These are phyloP conservation scores for Xestia rhomboidea DNA, from an alignment of 2,888 invertebrate species.

Conservation along the genomic window DNA sequence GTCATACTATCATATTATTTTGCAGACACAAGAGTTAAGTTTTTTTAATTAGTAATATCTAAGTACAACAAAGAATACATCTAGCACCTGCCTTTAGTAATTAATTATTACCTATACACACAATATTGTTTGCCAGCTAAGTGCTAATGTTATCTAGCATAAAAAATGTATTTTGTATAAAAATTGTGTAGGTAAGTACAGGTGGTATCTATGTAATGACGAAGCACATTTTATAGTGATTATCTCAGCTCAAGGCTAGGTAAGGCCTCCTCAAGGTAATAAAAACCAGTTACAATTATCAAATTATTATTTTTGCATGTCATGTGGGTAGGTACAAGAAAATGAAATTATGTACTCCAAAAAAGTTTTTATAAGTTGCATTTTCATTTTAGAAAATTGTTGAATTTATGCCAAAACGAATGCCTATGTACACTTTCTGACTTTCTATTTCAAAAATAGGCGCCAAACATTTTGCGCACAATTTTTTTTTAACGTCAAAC, in stretches of 20 bases:
- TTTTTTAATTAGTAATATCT: background rate
- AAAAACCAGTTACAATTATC: constrained; percentile 11
- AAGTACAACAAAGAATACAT: constrained; percentile 12
- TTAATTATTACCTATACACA: background rate
- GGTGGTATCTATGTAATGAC: constrained; percentile 26
- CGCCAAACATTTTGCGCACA: constrained; percentile 52
- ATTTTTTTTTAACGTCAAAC: constrained; percentile 37
- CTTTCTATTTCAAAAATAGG: constrained; percentile 42
- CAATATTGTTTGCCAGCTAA: background rate
- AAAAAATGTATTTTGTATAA: background rate
- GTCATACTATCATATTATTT: constrained; percentile 19
- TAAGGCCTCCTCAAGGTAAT: constrained; percentile 35
- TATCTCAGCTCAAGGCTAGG: constrained; percentile 34
- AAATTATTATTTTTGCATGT: constrained; percentile 10
- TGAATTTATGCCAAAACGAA: background rate
- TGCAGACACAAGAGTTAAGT: constrained; percentile 1
- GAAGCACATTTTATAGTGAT: constrained; percentile 44
- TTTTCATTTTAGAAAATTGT: background rate
- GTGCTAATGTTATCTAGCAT: background rate
- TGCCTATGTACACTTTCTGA: background rate
- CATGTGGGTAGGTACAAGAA: constrained; percentile 20
- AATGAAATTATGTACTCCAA: background rate
- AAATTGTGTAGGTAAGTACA: constrained; percentile 12
- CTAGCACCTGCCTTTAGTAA: background rate
- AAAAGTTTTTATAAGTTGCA: background rate